A percentile compares a stretch with the other conserved stretches of the same genome.
Evolutionary conservation across 2,888 invertebrate species (phyloP).

Genomic region (Cepaea hortensis): DNA sequence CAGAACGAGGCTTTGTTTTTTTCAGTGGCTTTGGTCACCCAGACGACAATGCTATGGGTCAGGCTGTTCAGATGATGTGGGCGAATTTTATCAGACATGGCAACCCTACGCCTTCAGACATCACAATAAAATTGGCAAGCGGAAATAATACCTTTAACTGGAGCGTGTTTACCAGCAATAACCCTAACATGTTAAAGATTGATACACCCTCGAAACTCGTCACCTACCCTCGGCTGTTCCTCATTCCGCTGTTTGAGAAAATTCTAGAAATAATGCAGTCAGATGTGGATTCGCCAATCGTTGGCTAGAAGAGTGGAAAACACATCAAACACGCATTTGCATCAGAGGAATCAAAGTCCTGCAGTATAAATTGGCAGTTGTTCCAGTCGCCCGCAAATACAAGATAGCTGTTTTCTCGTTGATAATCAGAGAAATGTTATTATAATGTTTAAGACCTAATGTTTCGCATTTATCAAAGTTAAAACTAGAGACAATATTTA

Average conservation of each 20-base stretch:
- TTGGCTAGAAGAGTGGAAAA: background rate
- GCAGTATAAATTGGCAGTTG: too few species aligned
- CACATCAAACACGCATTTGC: too few species aligned
- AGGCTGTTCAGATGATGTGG: conserved; percentile 34
- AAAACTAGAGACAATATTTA: too few species aligned
- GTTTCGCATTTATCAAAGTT: too few species aligned
- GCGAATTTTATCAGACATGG: conserved; percentile 35
- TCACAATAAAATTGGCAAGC: background rate
- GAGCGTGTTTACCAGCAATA: background rate
- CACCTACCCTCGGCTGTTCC: background rate
- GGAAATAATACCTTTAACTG: background rate
- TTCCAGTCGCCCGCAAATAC: too few species aligned
- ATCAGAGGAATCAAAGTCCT: too few species aligned
- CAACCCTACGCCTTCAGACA: conserved; percentile 20
- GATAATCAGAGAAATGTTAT: too few species aligned
- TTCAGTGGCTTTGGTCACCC: background rate
- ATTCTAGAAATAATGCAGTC: conserved; percentile 8
- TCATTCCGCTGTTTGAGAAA: background rate
- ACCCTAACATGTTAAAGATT: background rate
- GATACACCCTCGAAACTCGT: background rate
- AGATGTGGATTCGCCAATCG: background rate
- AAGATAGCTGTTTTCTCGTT: too few species aligned
- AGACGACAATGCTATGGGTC: conserved; percentile 7
- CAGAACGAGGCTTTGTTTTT: conserved; percentile 3
- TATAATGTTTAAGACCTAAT: too few species aligned